phyloP scores from a whole-genome alignment of 2,888 invertebrate genomes.

The Neoitamus cyanurus region DNA sequence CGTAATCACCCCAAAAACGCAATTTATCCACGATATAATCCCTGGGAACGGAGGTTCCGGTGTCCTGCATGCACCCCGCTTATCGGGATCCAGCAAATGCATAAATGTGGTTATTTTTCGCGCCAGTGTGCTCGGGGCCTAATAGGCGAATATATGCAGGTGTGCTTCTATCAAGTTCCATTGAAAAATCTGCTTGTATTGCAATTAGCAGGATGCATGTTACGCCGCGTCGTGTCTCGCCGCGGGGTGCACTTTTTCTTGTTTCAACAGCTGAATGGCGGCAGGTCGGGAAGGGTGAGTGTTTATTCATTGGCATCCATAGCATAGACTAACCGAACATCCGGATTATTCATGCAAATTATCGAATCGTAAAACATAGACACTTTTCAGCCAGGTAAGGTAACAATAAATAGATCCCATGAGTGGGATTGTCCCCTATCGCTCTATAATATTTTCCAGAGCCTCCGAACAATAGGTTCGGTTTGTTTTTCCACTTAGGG shows the following conservation, averaged over 20 bases:
- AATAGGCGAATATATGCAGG: neutral
- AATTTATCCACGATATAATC: neutral
- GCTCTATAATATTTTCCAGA: neutral
- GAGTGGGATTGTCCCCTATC: neutral
- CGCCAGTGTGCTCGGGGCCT: neutral
- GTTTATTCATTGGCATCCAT: slow-evolving; percentile 7
- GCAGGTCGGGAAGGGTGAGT: neutral
- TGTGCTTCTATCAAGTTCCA: neutral
- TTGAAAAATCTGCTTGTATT: neutral
- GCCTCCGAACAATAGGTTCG: neutral
- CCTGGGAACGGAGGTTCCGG: neutral
- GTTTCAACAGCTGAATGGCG: neutral
- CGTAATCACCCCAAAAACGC: neutral
- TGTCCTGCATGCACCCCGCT: neutral
- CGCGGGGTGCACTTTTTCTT: neutral
- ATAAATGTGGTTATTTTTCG: slow-evolving; percentile 8
- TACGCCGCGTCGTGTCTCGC: neutral
- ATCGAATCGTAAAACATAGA: neutral
- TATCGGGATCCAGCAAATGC: neutral
- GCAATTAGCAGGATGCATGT: slow-evolving; percentile 2
- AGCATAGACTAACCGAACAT: neutral
- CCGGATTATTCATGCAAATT: slow-evolving; percentile 19
- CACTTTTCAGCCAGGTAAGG: neutral
- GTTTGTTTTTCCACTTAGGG: neutral
- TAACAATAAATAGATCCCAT: neutral